Evolutionary conservation across 2,888 invertebrate genomes (phyloP).

Genomic region (Conops quadrifasciatus): DNA sequence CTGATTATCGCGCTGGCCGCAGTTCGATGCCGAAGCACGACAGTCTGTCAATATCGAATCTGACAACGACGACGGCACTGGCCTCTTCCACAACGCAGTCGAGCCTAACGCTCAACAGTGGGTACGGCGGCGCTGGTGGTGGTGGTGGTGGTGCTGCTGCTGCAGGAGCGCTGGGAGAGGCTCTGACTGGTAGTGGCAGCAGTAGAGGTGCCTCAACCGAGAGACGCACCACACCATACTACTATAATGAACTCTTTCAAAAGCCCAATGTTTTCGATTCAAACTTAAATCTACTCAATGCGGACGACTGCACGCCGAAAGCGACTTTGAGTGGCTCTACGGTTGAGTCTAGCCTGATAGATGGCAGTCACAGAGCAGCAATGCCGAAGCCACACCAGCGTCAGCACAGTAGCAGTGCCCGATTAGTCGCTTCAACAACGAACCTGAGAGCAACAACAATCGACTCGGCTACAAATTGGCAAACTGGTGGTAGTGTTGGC

Average conservation of each 20-base stretch:
- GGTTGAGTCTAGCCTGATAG: conserved; percentile 40
- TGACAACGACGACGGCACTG: conserved; percentile 48
- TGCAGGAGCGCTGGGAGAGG: no score
- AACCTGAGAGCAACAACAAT: conserved; percentile 5
- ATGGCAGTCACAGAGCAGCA: conserved; percentile 37
- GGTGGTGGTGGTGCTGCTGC: neutral
- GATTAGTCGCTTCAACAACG: conserved; percentile 35
- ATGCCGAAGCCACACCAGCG: conserved; percentile 52
- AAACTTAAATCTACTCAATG: conserved; percentile 61
- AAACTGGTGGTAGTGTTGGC: no score
- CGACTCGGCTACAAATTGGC: neutral
- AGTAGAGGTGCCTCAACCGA: conserved; percentile 47
- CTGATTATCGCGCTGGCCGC: conserved; percentile 39
- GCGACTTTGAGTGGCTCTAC: conserved; percentile 36
- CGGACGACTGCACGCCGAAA: conserved; percentile 45
- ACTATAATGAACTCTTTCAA: conserved; percentile 62
- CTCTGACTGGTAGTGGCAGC: conserved; percentile 35
- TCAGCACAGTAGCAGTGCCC: conserved; percentile 42
- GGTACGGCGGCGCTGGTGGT: conserved; percentile 10
- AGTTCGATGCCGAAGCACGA: conserved; percentile 44
- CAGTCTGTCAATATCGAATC: conserved; percentile 53
- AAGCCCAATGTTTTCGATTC: conserved; percentile 61
- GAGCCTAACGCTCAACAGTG: conserved; percentile 40
- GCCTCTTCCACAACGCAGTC: conserved; percentile 46
- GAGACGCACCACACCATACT: conserved; percentile 62